Percentiles rank a stretch among this genome's conserved stretches.
phyloP scores from a whole-genome alignment of 2,888 invertebrate species.

The Trachelus iudaicus region DNA sequence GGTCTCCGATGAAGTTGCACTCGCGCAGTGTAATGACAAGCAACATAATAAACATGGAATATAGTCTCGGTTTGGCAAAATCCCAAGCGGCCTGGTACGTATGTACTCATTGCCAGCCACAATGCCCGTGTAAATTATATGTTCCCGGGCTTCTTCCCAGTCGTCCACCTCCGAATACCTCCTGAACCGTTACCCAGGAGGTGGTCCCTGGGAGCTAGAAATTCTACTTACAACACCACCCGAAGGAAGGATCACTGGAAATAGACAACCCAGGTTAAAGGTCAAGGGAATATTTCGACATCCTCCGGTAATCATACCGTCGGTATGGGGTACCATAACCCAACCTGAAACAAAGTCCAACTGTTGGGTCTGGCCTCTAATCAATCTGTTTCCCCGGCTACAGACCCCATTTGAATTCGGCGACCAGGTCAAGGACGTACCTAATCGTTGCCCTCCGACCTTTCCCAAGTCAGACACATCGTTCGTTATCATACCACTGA shows the following conservation, averaged over 20 bases:
- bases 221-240: background rate
- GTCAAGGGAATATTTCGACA: background rate
- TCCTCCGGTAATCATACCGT: background rate
- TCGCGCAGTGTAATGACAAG: constrained; percentile 7
- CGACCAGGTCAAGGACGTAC: background rate
- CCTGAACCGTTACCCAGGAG: background rate
- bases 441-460: background rate
- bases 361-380: background rate
- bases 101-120: constrained; percentile 7
- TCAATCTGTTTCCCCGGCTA: background rate
- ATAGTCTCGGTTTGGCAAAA: constrained; percentile 9
- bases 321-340: background rate
- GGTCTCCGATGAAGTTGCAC: background rate
- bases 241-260: background rate
- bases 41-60: constrained; percentile 10
- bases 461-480: background rate
- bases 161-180: background rate
- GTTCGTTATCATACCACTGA: background rate
- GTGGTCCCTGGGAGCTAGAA: background rate
- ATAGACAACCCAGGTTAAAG: background rate
- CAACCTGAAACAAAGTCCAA: background rate
- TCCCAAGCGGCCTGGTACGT: constrained; percentile 8
- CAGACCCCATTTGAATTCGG: background rate
- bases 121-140: constrained; percentile 13
- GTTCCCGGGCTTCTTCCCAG: background rate